These are phyloP conservation scores for Desmophyllum pertusum DNA, from an alignment of 92 coral and sea anemone genomes.

Conservation along the genomic window DNA sequence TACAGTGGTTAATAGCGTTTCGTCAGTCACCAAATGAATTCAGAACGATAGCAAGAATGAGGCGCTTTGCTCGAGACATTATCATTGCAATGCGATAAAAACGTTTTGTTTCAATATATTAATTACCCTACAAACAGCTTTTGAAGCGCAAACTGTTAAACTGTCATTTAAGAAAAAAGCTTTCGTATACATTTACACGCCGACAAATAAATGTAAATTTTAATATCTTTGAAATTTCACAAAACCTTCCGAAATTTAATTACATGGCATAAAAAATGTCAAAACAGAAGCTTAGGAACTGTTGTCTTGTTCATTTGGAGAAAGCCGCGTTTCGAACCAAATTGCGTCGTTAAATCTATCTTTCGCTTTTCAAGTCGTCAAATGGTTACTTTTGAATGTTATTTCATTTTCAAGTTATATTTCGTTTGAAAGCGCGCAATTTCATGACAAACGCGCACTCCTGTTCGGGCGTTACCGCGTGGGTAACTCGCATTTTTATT, in stretches of 20 bases:
- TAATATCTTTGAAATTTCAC: slow-evolving; percentile 43
- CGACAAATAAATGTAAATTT: slow-evolving; percentile 36
- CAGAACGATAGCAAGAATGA: slow-evolving; percentile 7
- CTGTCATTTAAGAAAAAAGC: slow-evolving; percentile 9
- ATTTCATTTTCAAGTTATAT: slow-evolving; percentile 28
- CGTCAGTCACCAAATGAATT: slow-evolving; percentile 45
- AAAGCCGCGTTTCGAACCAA: slow-evolving; percentile 12
- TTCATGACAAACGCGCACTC: too few relatives aligned
- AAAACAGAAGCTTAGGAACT: slow-evolving; percentile 12
- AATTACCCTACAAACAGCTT: neutral
- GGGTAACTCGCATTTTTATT: neutral
- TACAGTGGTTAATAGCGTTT: slow-evolving; percentile 33
- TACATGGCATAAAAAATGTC: slow-evolving; percentile 23
- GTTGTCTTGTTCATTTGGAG: slow-evolving; percentile 10
- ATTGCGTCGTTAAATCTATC: neutral
- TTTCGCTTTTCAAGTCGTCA: slow-evolving; percentile 7
- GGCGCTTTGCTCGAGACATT: slow-evolving; percentile 9
- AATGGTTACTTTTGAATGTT: neutral
- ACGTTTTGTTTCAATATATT: slow-evolving; percentile 24
- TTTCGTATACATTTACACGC: slow-evolving; percentile 9
- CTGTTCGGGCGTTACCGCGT: slow-evolving; percentile 32
- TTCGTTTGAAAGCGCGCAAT: slow-evolving; percentile 11
- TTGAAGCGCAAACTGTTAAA: slow-evolving; percentile 8
- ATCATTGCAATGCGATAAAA: slow-evolving; percentile 19
- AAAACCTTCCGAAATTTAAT: slow-evolving; percentile 55